Evolutionary conservation across 1,140 invertebrate genomes (phyloP), one percentile per base, ranked within the genome.

Genomic region (Ridgeia piscesae): DNA sequence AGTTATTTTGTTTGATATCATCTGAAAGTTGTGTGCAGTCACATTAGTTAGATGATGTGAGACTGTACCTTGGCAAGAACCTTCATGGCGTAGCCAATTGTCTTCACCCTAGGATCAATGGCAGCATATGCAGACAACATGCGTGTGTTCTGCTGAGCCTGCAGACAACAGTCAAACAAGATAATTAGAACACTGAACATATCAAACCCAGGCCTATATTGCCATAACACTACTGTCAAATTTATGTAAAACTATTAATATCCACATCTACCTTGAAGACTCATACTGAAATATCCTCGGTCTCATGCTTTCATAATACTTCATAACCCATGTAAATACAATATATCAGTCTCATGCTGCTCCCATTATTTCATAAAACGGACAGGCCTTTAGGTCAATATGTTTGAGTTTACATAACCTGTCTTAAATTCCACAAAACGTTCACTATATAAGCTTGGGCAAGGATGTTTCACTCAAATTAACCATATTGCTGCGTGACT

Each of bases 1-100:
- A 4, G 42, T 42, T 42, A 42, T 1, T 77, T 27, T 77, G 27
- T 77, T 77, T 77, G 11, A 77, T 77, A 77, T 31, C 27, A 27
- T 77, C 14, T 6, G 27, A 77, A 17, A 77, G 14, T 17, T 14
- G 58, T 27, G 0, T 4, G 58, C 27, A 21, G 58, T 77, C 17
- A 77, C 58, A 77, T 31, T 9, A 21, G 14, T 21, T 77, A 77
- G 58, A 21, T 77, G 11, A 77, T 77, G 58, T 77, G 58, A 27
- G 11, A 77, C 11, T 93, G 93, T 94, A 96, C 95, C 95, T 97
- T 97, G 6, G 96, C 97, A 95, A 97, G 96, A 42, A 96, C 95
- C 94, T 97, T 97, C 58, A 97, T 94, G 91, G 96, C 96, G 95
- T 97, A 97, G 9, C 97, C 97, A 33, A 97, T 95, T 88, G 96